Evolutionary conservation across 2,113 vertebrate species (phyloP).

Genomic region (Arvicanthis niloticus): DNA sequence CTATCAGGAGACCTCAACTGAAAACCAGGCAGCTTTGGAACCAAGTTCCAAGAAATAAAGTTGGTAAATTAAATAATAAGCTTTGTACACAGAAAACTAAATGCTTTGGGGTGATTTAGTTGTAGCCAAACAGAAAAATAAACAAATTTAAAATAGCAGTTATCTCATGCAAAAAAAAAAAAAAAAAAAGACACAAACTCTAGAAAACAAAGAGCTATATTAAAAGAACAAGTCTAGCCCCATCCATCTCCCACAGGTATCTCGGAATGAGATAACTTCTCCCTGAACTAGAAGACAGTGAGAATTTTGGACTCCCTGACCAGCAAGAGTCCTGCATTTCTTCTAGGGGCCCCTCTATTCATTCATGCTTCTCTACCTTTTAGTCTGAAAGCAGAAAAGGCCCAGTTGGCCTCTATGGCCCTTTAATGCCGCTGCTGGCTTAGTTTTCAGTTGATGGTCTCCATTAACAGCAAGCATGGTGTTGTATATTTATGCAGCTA

Average conservation of each 20-base stretch:
- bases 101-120: background rate
- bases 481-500: background rate
- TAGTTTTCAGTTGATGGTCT: background rate
- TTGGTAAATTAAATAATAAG: background rate
- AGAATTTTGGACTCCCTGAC: background rate
- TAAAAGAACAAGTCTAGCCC: rapidly evolving
- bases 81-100: background rate
- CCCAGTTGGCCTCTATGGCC: background rate
- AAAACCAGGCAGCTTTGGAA: background rate
- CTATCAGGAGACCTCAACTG: background rate
- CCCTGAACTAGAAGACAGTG: background rate
- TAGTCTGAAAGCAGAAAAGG: background rate
- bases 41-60: background rate
- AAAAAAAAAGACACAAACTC: background rate
- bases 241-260: background rate
- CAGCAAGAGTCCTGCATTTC: background rate
- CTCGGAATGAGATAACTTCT: background rate
- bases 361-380: background rate
- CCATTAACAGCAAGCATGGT: background rate
- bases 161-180: background rate
- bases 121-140: background rate
- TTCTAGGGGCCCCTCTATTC: background rate
- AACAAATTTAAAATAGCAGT: constrained; percentile 10
- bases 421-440: background rate
- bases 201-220: background rate